phyloP scores from a whole-genome alignment of 2,113 vertebrate species.

The Elachura formosa region DNA sequence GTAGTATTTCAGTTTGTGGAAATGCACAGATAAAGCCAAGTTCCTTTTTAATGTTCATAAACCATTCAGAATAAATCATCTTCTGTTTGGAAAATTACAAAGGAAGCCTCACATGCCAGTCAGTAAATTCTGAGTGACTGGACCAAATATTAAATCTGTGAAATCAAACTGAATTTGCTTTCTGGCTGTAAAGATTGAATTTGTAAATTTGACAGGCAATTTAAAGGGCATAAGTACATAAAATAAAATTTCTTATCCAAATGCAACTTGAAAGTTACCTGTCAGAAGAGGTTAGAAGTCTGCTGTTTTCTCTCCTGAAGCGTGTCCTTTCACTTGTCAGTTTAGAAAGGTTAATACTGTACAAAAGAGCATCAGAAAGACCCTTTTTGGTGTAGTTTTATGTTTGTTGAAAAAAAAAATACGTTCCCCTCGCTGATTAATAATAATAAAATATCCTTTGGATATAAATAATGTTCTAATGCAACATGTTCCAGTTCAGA shows the following conservation, averaged over 20 bases:
- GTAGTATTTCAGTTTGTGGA: neutral
- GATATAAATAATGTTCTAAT: neutral
- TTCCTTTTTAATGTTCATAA: neutral
- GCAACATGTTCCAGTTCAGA: neutral
- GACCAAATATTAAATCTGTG: conserved; percentile 63
- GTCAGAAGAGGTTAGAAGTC: conserved; percentile 84
- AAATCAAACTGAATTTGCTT: conserved; percentile 72
- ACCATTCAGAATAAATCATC: neutral
- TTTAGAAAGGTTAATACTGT: conserved; percentile 85
- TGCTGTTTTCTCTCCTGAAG: conserved; percentile 75
- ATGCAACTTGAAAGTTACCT: conserved; percentile 80
- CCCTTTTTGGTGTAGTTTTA: conserved; percentile 71
- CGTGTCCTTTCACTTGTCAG: conserved; percentile 83
- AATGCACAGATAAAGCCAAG: neutral
- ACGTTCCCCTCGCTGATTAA: neutral
- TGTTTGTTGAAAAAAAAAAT: conserved; percentile 53
- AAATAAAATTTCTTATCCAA: conserved; percentile 68
- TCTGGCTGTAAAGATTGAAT: conserved; percentile 66
- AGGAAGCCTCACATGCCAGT: neutral
- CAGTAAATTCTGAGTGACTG: conserved; percentile 54
- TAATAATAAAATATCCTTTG: neutral
- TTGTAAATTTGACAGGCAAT: conserved; percentile 70
- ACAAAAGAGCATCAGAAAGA: conserved; percentile 72
- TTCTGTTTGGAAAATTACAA: neutral
- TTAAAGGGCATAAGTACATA: conserved; percentile 68